Base-by-base conservation (phyloP, 2,888 invertebrate genomes). In the Plagiodera versicolora region DNA sequence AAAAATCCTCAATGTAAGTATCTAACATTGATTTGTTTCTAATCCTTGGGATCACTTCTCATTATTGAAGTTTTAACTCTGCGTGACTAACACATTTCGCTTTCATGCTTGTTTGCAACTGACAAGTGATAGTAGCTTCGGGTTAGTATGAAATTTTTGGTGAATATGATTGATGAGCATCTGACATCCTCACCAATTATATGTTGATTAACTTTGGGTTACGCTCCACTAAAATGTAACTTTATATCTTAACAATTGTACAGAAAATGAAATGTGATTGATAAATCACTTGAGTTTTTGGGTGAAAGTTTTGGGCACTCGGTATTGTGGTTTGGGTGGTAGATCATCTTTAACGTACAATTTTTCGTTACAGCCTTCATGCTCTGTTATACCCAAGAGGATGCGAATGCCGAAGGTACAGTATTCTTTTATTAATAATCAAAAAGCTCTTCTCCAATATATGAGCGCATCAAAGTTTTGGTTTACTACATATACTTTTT, bases 301-400 rank as follows among this genome's bases (percentile, higher is more conserved):
- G 24, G 24, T 24, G 24, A 24, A 24, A 24, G 6, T 24, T n/a
- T 24, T 6, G 24, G 24, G 6, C 24, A 24, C 6, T 24, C 24
- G 6, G 24, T 6, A 3, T 10, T 32, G 32, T 4, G 2, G 39
- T 39, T 3, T 2, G 3, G 2, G n/a, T 4, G 10, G 14, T 3
- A 39, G n/a, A 39, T 39, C 14, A 39, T 39, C 39, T n/a, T 39
- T 39, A 39, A 39, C 35, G 18, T 56, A 9, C 32, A n/a, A 39
- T 60, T 79, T 76, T 82, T 86, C 83, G 84, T 90, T 91, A 80
- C 89, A 93, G 93, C 93, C 83, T 93, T 92, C 89, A 93, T 93
- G 93, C 88, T 93, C 85, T 93, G 93, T 87, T 93, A 93, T 86
- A 92, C 93, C 76, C 93, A 93, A 85, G 93, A 93, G 85, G 93